phyloP scores from a whole-genome alignment of 2,797 vertebrate genomes.

The Borostomias antarcticus region DNA sequence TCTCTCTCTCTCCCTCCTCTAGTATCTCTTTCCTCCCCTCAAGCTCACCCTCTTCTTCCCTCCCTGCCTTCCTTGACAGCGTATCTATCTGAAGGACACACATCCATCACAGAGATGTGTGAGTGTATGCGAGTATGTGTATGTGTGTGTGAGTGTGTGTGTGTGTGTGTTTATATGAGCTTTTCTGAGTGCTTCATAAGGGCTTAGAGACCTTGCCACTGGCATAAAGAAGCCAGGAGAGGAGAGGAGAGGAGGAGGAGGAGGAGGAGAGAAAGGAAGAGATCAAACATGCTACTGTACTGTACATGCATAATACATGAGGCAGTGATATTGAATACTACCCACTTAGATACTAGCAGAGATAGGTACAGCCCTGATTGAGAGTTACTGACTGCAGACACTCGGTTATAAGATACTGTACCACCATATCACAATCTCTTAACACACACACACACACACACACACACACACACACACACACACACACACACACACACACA shows the following conservation, averaged over 20 bases:
- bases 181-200: neutral
- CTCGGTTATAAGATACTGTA: neutral
- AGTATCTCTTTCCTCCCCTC: no score
- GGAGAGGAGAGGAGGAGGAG: neutral
- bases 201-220: neutral
- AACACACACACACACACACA: neutral
- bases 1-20: neutral
- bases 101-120: neutral
- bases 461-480: neutral
- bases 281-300: neutral
- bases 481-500: neutral
- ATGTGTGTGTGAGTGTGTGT: no score
- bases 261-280: neutral
- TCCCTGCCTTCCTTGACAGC: neutral
- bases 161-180: no score
- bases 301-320: neutral
- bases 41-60: neutral
- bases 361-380: neutral
- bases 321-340: neutral
- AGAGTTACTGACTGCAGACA: neutral
- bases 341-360: neutral
- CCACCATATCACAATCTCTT: no score
- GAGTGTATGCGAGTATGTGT: no score
- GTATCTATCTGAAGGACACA: constrained; percentile 6
- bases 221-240: neutral